Base-by-base conservation (phyloP, 2,888 invertebrate species). In the Tenthredo amoena region DNA sequence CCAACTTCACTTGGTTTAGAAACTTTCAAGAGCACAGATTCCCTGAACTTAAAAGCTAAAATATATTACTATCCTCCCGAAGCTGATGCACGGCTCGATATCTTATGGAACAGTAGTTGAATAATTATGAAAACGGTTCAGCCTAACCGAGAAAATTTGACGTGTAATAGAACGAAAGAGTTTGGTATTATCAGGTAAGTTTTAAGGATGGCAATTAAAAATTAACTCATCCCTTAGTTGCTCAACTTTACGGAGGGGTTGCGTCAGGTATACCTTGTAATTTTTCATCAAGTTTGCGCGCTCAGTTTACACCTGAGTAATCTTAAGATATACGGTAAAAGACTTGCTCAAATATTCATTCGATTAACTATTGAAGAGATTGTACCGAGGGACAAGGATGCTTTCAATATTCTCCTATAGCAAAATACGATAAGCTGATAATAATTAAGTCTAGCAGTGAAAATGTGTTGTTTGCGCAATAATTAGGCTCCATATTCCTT, bases 131-230 rank as follows among this genome's bases (percentile, higher is more conserved):
- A 77, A 55, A 26, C 18, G 34, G 47, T 34, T n/a, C 12, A 77
- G 6, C 12, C n/a, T 62, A 40, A 18, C 21, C 12, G 68, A 50
- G 10, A 83, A 83, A 62, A 65, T 62, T 21, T 7, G 47, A 71
- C n/a, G 68, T 47, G 40, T 71, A 83, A 83, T 68, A 47, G 7
- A 83, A 68, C 65, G 18, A n/a, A 47, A 43, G 68, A 47, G 68
- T 68, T 83, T 71, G 31, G 83, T 47, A 71, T 83, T 47, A 83
- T 83, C 26, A 68, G 47, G 31, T 34, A 68, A 83, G 43, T 83
- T 83, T 83, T 71, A 83, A 81, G 58, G 65, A 83, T 65, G 34
- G 83, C 68, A 34, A 83, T 47, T 68, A 68, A 83, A 62, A 65
- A 71, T 83, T 68, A 83, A 83, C 65, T 68, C 71, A 71, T 68